These are phyloP conservation scores for Zaprionus lachaisei DNA, from an alignment of 1,140 invertebrate genomes.

Conservation along the genomic window DNA sequence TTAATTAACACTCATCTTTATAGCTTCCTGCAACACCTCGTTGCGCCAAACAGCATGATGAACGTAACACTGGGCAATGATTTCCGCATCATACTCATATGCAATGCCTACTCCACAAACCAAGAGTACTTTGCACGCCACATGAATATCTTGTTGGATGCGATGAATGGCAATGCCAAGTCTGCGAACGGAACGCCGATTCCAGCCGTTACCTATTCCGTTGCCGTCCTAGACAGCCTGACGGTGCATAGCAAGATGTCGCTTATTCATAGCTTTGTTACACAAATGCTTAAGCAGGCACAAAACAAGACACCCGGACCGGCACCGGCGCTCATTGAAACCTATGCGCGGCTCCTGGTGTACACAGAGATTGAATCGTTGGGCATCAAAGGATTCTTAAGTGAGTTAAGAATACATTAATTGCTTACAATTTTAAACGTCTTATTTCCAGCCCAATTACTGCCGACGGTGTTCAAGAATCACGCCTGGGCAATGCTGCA, in stretches of 20 bases:
- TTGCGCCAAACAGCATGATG: slow-evolving; percentile 89
- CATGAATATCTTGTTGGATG: slow-evolving; percentile 95
- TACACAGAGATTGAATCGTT: slow-evolving; percentile 99
- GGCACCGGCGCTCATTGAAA: slow-evolving; percentile 96
- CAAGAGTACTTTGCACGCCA: slow-evolving; percentile 93
- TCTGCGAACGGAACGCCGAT: slow-evolving; percentile 84
- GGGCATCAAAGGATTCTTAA: slow-evolving; percentile 98
- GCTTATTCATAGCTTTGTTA: slow-evolving; percentile 90
- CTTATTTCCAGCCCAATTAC: slow-evolving; percentile 89
- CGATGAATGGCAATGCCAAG: slow-evolving; percentile 92
- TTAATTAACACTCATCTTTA: slow-evolving; percentile 5
- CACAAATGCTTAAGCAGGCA: slow-evolving; percentile 81
- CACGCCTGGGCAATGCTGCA: slow-evolving; percentile 98
- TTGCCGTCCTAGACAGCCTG: slow-evolving; percentile 96
- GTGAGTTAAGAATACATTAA: slow-evolving; percentile 86
- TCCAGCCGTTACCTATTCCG: slow-evolving; percentile 92
- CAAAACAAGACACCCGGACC: slow-evolving; percentile 92
- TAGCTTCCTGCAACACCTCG: slow-evolving; percentile 93
- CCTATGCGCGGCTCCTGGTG: slow-evolving; percentile 95
- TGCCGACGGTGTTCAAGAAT: slow-evolving; percentile 95
- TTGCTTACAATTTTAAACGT: not conserved
- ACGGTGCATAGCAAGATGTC: slow-evolving; percentile 99
- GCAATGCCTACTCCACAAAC: slow-evolving; percentile 97
- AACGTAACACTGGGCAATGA: slow-evolving; percentile 90
- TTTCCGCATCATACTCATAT: slow-evolving; percentile 95